These are phyloP conservation scores for Calameuta filiformis DNA, from an alignment of 2,888 invertebrate genomes.

Conservation along the genomic window DNA sequence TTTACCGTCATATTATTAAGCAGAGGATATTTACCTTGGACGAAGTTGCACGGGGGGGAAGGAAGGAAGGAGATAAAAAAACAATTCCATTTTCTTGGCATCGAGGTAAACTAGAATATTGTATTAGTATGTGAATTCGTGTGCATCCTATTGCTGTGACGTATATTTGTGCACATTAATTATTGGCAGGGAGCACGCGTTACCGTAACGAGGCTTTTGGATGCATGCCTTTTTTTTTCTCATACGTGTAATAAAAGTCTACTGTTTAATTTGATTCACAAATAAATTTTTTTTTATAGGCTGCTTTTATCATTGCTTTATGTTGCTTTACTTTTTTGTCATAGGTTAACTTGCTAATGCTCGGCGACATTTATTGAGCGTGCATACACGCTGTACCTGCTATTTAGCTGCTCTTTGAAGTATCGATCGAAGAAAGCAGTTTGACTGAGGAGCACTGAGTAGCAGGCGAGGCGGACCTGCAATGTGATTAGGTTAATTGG, in stretches of 20 bases:
- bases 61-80: slow-evolving; percentile 14
- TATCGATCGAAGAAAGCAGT: not conserved
- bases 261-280: not conserved
- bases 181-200: not conserved
- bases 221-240: too few relatives aligned
- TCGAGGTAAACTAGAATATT: not conserved
- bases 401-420: not conserved
- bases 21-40: not conserved
- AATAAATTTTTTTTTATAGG: not conserved
- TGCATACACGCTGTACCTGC: not conserved
- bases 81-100: slow-evolving; percentile 23
- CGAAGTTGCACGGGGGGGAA: slow-evolving; percentile 2
- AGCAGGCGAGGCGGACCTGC: slow-evolving; percentile 14
- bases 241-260: not conserved
- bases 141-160: too few relatives aligned
- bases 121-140: not conserved
- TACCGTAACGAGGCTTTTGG: not conserved
- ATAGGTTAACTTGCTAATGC: not conserved
- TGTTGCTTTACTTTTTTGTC: not conserved
- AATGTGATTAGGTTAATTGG: slow-evolving; percentile 53
- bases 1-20: not conserved
- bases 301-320: not conserved
- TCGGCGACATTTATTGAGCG: not conserved
- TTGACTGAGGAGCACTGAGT: not conserved
- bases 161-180: not conserved